Base-by-base conservation (phyloP, 1,140 invertebrate genomes). In the Mesaphorura yosii region DNA sequence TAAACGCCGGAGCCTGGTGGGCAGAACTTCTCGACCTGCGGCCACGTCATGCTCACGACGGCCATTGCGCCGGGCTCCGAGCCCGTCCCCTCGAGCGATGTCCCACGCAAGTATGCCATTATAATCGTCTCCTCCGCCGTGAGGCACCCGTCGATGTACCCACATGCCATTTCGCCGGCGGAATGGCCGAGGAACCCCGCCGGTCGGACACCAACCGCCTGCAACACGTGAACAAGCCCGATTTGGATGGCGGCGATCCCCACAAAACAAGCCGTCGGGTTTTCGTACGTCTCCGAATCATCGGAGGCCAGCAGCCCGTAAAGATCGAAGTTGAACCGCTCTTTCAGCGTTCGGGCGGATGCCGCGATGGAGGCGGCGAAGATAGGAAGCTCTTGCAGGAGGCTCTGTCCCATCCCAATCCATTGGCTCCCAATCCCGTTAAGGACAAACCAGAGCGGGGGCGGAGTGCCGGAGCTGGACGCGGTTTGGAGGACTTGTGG, bases 391-490 rank as follows among this genome's bases (percentile, higher is more conserved):
- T 29, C 73, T 64, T 15, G 31, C 76, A 96, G 81, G 37, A 98
- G 72, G 17, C 82, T 75, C 65, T 80, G 79, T 3, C 79, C 90
- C 92, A 97, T 97, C 55, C 87, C 88, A 39, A 81, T 74, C 92
- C 92, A 98, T 71, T 98, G 93, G 34, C 83, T 82, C 6, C 93
- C 93, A 90, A 97, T 96, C 29, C 93, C 93, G 44, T 90, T 84
- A 70, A 92, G 97, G 37, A 97, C 75, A 68, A 79, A 95, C 86
- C 90, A 96, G 23, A 96, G 69, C 1, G 89, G 90, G 25, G 85
- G 76, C 55, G 76, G 77, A 27, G n/a, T n/a, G n/a, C n/a, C n/a
- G n/a, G n/a, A n/a, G n/a, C n/a, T n/a, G n/a, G n/a, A n/a, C n/a
- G n/a, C 89, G 66, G 44, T 92, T 70, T 10, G 78, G 73, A 67